Base-by-base conservation (phyloP, 2,797 vertebrate species). In the Aotus griseimembra region DNA sequence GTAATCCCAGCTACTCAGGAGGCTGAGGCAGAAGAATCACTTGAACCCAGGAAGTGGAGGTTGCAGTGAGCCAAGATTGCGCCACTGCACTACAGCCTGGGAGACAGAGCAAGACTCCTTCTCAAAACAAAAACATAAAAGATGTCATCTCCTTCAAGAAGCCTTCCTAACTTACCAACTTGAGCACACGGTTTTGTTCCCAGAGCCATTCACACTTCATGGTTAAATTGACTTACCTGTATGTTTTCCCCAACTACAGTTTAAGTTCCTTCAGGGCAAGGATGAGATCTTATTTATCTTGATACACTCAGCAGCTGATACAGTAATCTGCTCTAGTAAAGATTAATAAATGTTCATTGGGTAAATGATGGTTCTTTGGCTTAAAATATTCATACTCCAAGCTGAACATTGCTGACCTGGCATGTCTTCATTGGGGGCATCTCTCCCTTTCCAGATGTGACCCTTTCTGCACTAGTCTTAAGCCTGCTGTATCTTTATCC, bases 161-260 rank as follows among this genome's bases (percentile, higher is more conserved):
- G 89, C 19, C 55, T 88, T 81, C 73, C 36, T 89, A 90, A 81
- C 11, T 91, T 88, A 95, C 9, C 48, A 58, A 64, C 90, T 87
- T 88, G n/a, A 83, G 57, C 58, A 15, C 61, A 55, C 30, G 44
- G 19, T 57, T 96, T 81, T 86, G 52, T 70, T 80, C 22, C 41
- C 48, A 44, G 20, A 46, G 22, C 22, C 48, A 24, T 44, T 64
- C 77, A 61, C 11, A 28, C 30, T 50, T 24, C 64, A 36, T 11
- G 30, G 7, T 22, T 84, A 84, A 76, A 39, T 6, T 52, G 67
- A 79, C 7, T 58, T 75, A 72, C 26, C 73, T 73, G 13, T 30
- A 41, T 64, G 61, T 90, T 84, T 96, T 52, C 77, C 61, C 15
- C 72, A 92, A 33, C n/a, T 64, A 79, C 11, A 30, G 52, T 94